Base-by-base conservation (phyloP, 92 coral and sea anemone genomes). In the Palythoa grandis region DNA sequence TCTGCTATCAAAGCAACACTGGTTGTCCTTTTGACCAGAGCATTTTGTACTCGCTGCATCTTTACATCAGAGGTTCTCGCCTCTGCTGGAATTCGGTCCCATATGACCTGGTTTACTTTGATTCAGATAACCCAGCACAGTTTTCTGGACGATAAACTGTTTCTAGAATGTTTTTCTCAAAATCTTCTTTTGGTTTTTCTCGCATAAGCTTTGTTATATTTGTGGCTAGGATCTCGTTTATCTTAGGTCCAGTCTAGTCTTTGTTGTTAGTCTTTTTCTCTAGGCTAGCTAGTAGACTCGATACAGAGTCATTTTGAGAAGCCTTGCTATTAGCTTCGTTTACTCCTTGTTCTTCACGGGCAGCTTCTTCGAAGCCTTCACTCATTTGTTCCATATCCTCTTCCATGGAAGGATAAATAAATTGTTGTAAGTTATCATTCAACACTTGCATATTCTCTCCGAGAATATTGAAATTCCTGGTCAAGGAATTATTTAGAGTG, bases 41-140 rank as follows among this genome's bases (percentile, higher is more conserved):
- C 89, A 85, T 38, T 85, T 74, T 89, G 89, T 19, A 89, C 86
- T 1, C 89, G 82, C 74, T 89, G 89, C 92, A 85, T 85, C 85
- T 70, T 89, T 54, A 85, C 83, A 71, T 85, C 89, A 72, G 29
- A 39, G 50, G 84, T 88, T 83, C 88, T 56, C 76, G 91, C 88
- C 84, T 88, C 87, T 52, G 83, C 91, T 72, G n/a, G n/a, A n/a
- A n/a, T n/a, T n/a, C n/a, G n/a, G n/a, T n/a, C n/a, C n/a, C n/a
- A n/a, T n/a, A n/a, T n/a, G n/a, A 89, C 79, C 72, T 87, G 85
- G 65, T 40, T 77, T 12, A 86, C 89, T 6, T 72, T 86, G 16
- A 86, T 86, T 77, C 58, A 1, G 89, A 86, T 54, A 86, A 23
- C 25, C 85, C 85, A n/a, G 89, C 58, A 53, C 85, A 86, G 66